Evolutionary conservation across 2,797 vertebrate species (phyloP).

Genomic region (Linurgus olivaceus): DNA sequence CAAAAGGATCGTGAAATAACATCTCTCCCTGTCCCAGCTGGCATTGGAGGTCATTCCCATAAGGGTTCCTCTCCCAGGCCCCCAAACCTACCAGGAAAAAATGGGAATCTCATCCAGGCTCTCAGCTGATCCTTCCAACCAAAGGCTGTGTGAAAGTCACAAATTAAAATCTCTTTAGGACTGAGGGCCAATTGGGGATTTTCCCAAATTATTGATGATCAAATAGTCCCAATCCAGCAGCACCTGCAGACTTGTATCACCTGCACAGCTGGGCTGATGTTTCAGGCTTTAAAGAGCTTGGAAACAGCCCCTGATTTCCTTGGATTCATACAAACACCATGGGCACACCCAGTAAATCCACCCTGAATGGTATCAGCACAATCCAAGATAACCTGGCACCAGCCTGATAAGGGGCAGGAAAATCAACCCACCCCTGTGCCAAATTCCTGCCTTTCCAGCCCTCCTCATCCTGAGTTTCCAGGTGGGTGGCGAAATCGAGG

Average conservation of each 20-base stretch:
- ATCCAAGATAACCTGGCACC: neutral
- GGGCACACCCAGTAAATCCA: neutral
- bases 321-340: neutral
- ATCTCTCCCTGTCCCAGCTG: neutral
- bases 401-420: neutral
- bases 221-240: neutral
- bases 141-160: neutral
- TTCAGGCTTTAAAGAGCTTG: neutral
- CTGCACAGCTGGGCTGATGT: neutral
- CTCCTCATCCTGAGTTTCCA: neutral
- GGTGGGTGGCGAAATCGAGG: neutral
- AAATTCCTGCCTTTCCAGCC: neutral
- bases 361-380: neutral
- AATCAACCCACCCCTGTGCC: neutral
- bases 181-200: neutral
- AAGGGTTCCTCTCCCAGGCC: neutral
- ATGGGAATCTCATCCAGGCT: neutral
- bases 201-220: neutral
- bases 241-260: neutral
- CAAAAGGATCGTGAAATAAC: neutral
- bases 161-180: neutral
- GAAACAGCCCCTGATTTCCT: neutral
- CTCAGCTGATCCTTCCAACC: neutral
- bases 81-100: neutral
- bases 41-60: neutral